phyloP scores from a whole-genome alignment of 2,888 invertebrate species.

The Charanyca ferruginea region DNA sequence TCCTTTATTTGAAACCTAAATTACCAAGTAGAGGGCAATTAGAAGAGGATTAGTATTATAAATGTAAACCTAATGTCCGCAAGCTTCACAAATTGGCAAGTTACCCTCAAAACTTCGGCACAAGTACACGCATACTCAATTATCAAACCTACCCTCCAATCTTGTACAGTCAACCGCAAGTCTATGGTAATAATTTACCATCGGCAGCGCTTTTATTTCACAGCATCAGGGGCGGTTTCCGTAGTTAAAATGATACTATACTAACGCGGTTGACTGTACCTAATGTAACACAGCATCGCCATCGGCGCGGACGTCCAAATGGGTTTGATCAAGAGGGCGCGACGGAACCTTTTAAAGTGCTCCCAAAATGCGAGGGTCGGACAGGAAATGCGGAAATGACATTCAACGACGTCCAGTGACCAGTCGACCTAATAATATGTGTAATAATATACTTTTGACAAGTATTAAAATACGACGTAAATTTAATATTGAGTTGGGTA shows the following conservation, averaged over 20 bases:
- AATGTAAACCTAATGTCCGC: conserved; percentile 16
- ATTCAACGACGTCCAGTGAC: conserved; percentile 27
- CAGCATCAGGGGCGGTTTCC: conserved; percentile 6
- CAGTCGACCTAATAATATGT: conserved; percentile 23
- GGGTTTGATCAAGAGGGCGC: conserved; percentile 60
- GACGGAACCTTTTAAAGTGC: conserved; percentile 57
- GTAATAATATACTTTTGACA: conserved; percentile 31
- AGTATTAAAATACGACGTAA: conserved; percentile 15
- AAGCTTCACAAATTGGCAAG: conserved; percentile 27
- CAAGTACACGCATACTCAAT: conserved; percentile 34
- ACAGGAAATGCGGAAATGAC: conserved; percentile 55
- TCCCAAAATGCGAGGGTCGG: conserved; percentile 39
- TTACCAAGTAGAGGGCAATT: background rate
- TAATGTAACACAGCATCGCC: conserved; percentile 25
- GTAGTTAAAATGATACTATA: background rate
- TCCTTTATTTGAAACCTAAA: background rate
- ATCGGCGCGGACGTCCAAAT: conserved; percentile 27
- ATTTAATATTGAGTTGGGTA: background rate
- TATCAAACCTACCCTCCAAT: conserved; percentile 15
- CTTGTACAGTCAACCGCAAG: background rate
- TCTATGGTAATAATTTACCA: no score
- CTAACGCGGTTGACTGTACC: background rate
- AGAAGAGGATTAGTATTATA: conserved; percentile 15
- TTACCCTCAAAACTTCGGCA: conserved; percentile 25
- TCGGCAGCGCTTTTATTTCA: background rate